A percentile compares a stretch with the other conserved stretches of the same genome.
Evolutionary conservation across 2,797 vertebrate genomes (phyloP).

Genomic region (Uromys caudimaculatus): DNA sequence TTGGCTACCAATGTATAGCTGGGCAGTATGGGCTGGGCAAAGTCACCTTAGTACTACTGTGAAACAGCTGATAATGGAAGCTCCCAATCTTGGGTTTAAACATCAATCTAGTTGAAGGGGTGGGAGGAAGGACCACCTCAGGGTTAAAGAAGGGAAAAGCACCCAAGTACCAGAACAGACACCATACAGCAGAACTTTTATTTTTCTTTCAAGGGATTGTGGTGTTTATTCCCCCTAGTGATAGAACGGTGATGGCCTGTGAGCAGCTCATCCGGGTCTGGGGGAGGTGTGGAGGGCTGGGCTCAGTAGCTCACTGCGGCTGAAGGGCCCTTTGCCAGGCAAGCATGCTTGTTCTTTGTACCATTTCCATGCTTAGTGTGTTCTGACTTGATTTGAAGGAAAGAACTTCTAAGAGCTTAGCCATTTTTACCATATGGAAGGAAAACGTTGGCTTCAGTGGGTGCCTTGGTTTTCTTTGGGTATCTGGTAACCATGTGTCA

Average conservation of each 20-base stretch:
- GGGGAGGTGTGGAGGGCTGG: not conserved
- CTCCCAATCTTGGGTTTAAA: conserved; percentile 21
- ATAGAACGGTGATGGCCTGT: not conserved
- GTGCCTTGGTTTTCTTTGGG: conserved; percentile 1
- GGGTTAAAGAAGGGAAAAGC: not conserved
- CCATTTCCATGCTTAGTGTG: not conserved
- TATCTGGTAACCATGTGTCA: not conserved
- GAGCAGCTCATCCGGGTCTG: not conserved
- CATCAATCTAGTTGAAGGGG: not conserved
- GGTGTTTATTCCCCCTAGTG: conserved; percentile 40
- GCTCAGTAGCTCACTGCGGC: not conserved
- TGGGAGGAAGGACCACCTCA: not conserved
- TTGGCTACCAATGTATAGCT: not conserved
- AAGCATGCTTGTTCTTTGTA: not conserved
- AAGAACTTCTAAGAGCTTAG: not conserved
- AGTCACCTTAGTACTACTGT: not conserved
- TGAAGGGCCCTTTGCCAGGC: conserved; percentile 27
- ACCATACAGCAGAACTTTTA: not conserved
- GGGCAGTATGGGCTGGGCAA: not conserved
- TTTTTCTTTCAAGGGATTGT: not conserved
- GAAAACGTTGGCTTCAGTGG: not conserved
- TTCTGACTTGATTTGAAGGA: conserved; percentile 31
- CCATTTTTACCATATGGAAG: conserved; percentile 7
- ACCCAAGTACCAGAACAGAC: not conserved
- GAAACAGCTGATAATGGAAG: not conserved